Percentiles rank a stretch among this genome's conserved stretches.
Evolutionary conservation across 2,113 vertebrate species (phyloP).

Genomic region (Mungos mungo): DNA sequence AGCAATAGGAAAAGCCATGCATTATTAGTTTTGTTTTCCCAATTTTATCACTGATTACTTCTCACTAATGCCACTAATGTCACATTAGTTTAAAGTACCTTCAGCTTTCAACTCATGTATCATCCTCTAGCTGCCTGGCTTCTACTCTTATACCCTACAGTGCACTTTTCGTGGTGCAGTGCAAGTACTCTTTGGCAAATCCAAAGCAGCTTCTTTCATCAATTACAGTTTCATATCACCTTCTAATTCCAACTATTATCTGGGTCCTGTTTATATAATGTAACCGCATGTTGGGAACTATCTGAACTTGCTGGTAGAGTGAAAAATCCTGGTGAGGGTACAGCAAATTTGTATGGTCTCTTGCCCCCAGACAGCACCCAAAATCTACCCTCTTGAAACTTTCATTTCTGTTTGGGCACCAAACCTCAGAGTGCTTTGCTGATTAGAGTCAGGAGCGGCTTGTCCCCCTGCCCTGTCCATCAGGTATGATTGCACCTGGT

Average conservation of each 20-base stretch:
- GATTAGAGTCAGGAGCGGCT: too few relatives aligned
- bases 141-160: neutral
- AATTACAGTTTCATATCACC: neutral
- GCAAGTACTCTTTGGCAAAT: neutral
- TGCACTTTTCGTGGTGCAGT: neutral
- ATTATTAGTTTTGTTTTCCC: neutral
- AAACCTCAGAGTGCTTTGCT: too few relatives aligned
- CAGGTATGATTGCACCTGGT: too few relatives aligned
- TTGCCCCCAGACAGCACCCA: too few relatives aligned
- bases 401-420: too few relatives aligned
- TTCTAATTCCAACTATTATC: neutral
- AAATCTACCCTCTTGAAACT: too few relatives aligned
- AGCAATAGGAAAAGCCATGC: neutral
- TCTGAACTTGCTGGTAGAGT: too few relatives aligned
- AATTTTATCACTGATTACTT: neutral
- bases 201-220: neutral
- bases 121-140: neutral
- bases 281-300: too few relatives aligned
- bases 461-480: too few relatives aligned
- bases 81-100: neutral
- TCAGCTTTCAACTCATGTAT: neutral
- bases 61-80: neutral
- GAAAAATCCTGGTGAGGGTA: too few relatives aligned
- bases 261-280: neutral
- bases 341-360: too few relatives aligned